Evolutionary conservation across 1,140 invertebrate genomes (phyloP), one percentile per base, ranked within the genome.

Genomic region (Agraylea sexmaculata): DNA sequence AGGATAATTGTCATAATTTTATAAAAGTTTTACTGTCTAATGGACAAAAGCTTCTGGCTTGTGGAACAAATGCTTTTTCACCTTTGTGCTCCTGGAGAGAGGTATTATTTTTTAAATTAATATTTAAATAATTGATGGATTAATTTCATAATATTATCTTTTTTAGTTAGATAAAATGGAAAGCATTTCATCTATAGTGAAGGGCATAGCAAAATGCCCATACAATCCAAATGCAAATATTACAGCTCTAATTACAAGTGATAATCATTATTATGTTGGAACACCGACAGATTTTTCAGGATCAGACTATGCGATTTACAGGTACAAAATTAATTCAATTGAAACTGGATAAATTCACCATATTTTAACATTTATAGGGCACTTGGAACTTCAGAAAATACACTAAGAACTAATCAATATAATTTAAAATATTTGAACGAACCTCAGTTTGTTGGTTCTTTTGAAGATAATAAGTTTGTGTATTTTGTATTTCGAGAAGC

Each of bases 351-450:
- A 6, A 32, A 32, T 11, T 10, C 6, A 32, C 6, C 13, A 6
- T 32, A 32, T 32, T 10, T 37, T 30, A 12, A 11, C 35, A 7
- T 19, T 35, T 42, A 12, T 22, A 42, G 40, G 22, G 27, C 40
- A 2, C 22, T 34, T 6, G 40, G 40, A 17, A 37, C n/a, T 21
- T 12, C 27, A 23, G 18, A 13, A 16, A 15, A 37, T 3, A 68
- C 59, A 37, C 64, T 89, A 2, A 63, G 89, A 29, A 95, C 90
- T 0, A 74, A 78, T 35, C 86, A 90, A 49, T 91, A 89, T 55
- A 87, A 95, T 56, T 77, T 79, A 32, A 89, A 87, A 52, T 93
- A 87, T 86, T 65, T 97, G 4, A 93, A 90, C 59, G 87, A 91
- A 47, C 86, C 90, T 0, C 80, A 91, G 53, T 95, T 94, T 59